These are phyloP conservation scores for Muntiacus muntjak DNA, from an alignment of 2,113 vertebrate species.

Conservation along the genomic window DNA sequence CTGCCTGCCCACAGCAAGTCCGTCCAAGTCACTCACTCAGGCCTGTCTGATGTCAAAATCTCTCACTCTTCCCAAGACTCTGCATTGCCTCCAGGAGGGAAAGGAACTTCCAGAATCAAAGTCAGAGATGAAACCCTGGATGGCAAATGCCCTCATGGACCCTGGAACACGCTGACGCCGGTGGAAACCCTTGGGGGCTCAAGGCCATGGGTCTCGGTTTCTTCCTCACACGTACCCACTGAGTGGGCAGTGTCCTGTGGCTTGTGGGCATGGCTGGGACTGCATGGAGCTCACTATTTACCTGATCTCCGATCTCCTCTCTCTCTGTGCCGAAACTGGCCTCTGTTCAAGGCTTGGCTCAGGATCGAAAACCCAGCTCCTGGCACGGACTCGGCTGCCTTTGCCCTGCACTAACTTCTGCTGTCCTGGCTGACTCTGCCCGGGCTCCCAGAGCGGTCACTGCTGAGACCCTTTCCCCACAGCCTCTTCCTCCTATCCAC, in stretches of 20 bases:
- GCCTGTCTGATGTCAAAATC: neutral
- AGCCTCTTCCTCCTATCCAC: neutral
- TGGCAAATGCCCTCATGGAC: fast-evolving
- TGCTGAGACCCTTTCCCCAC: neutral
- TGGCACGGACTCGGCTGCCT: fast-evolving
- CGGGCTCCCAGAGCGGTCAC: neutral
- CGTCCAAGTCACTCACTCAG: fast-evolving
- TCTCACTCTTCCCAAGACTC: neutral
- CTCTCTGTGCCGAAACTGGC: neutral
- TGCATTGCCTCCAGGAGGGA: neutral
- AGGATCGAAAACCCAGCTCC: neutral
- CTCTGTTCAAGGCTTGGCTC: neutral
- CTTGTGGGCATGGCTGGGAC: neutral
- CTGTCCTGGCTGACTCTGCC: neutral
- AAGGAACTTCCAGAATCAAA: neutral
- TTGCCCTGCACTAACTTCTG: neutral
- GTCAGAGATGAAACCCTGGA: neutral
- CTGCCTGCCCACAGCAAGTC: neutral
- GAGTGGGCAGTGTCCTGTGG: fast-evolving
- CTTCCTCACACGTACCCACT: fast-evolving
- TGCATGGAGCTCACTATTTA: fast-evolving
- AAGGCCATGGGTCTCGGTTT: neutral
- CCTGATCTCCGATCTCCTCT: neutral
- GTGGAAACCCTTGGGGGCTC: neutral
- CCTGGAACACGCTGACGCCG: fast-evolving